These are phyloP conservation scores for Lophius piscatorius DNA, from an alignment of 2,113 vertebrate genomes.

Conservation along the genomic window DNA sequence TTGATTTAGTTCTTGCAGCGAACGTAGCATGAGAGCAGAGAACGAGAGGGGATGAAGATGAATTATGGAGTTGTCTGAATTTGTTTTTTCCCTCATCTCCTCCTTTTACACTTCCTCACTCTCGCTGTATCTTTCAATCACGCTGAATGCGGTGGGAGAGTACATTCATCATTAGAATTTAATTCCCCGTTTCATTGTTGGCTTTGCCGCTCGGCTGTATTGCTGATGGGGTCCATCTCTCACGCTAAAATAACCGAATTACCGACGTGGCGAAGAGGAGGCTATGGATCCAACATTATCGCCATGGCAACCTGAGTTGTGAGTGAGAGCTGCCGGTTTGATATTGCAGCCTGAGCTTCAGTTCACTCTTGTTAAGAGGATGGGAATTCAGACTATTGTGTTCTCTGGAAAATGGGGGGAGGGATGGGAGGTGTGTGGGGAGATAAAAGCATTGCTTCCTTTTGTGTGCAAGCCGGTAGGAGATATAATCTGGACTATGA, in stretches of 20 bases:
- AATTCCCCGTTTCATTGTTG: slow-evolving; percentile 59
- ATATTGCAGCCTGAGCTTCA: slow-evolving; percentile 59
- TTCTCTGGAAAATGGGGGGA: slow-evolving; percentile 35
- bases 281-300: slow-evolving; percentile 66
- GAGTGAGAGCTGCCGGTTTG: slow-evolving; percentile 46
- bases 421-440: slow-evolving; percentile 7
- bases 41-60: slow-evolving; percentile 23
- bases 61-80: slow-evolving; percentile 38
- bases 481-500: slow-evolving; percentile 35
- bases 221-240: slow-evolving; percentile 44
- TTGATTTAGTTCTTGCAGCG: not conserved
- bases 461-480: slow-evolving; percentile 24
- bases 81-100: slow-evolving; percentile 26
- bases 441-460: slow-evolving; percentile 25
- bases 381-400: slow-evolving; percentile 56
- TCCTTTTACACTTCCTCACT: slow-evolving; percentile 38
- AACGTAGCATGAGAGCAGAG: not conserved
- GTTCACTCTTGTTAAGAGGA: slow-evolving; percentile 53
- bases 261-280: slow-evolving; percentile 48
- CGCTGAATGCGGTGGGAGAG: slow-evolving; percentile 23
- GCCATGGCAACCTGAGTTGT: slow-evolving; percentile 73
- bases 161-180: slow-evolving; percentile 54
- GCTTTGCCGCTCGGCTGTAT: slow-evolving; percentile 34
- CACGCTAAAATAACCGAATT: slow-evolving; percentile 68
- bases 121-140: slow-evolving; percentile 58